Percentiles rank a stretch among this genome's conserved stretches.
These are phyloP conservation scores for Lophius americanus DNA, from an alignment of 2,797 vertebrate species.

Conservation along the genomic window DNA sequence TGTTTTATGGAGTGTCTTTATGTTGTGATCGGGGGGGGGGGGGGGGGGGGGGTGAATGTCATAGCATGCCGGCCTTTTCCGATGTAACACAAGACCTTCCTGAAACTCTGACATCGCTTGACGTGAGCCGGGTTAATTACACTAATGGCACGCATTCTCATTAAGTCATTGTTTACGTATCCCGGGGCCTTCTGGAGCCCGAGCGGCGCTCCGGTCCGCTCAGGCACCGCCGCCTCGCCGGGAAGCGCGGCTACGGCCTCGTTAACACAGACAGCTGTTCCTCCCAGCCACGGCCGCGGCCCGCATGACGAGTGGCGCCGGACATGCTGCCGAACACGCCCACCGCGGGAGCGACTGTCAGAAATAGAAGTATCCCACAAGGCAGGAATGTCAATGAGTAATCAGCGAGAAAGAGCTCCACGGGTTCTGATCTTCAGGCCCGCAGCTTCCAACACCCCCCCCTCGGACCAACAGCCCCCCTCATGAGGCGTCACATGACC, in stretches of 20 bases:
- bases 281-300: constrained; percentile 75
- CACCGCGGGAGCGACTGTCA: constrained; percentile 65
- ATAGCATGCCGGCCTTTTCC: constrained; percentile 56
- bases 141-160: constrained; percentile 83
- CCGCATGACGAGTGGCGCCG: constrained; percentile 62
- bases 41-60: constrained; percentile 51
- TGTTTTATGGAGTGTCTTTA: constrained; percentile 38
- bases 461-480: constrained; percentile 48
- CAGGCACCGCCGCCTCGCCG: constrained; percentile 57
- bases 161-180: constrained; percentile 83
- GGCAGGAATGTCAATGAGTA: constrained; percentile 74
- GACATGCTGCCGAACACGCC: constrained; percentile 61
- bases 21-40: constrained; percentile 18
- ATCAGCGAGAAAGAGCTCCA: constrained; percentile 71
- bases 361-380: constrained; percentile 71
- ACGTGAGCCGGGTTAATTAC: constrained; percentile 85
- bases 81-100: constrained; percentile 70
- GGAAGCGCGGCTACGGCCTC: constrained; percentile 66
- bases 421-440: constrained; percentile 60
- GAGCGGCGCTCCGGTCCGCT: constrained; percentile 65
- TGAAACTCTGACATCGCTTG: constrained; percentile 82
- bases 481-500: constrained; percentile 42
- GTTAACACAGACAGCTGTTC: constrained; percentile 85
- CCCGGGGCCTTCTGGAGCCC: constrained; percentile 72
- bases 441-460: constrained; percentile 33